These are phyloP conservation scores for Zosterops borbonicus DNA, from an alignment of 2,113 vertebrate species.

Conservation along the genomic window DNA sequence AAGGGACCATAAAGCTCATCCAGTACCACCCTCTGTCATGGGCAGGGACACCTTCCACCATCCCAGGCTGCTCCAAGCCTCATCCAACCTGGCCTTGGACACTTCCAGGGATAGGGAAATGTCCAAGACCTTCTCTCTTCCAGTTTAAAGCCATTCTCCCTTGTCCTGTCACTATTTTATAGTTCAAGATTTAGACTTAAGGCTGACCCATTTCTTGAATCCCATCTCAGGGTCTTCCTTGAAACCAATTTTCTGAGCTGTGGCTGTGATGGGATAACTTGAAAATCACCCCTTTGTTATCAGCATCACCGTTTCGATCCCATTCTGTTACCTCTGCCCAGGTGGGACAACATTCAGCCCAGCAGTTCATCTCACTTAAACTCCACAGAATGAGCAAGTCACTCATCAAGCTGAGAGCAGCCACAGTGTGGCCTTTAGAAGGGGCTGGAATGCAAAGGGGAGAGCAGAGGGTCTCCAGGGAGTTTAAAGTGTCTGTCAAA, in stretches of 20 bases:
- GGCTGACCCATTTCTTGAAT: not conserved
- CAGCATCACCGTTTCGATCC: not conserved
- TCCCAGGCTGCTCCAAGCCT: not conserved
- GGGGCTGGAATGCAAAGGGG: not conserved
- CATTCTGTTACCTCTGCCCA: not conserved
- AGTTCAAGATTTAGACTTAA: not conserved
- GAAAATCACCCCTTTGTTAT: not conserved
- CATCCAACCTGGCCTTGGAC: accelerated
- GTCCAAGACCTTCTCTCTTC: not conserved
- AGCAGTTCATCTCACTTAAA: not conserved
- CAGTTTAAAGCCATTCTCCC: not conserved
- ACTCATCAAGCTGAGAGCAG: not conserved
- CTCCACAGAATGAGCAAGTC: not conserved
- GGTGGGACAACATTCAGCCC: not conserved
- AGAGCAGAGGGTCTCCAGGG: not conserved
- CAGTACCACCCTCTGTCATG: too few species aligned
- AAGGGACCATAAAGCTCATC: not conserved
- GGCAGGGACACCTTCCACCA: not conserved
- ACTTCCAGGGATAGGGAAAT: not conserved
- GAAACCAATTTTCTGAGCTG: not conserved
- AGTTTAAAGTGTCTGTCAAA: slow-evolving; percentile 35
- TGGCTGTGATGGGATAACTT: not conserved
- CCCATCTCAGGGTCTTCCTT: not conserved
- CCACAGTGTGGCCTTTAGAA: not conserved
- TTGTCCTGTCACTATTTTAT: not conserved